Conservation (phyloP, 2,113 vertebrate genomes). For the Corydoras sp. region DNA sequence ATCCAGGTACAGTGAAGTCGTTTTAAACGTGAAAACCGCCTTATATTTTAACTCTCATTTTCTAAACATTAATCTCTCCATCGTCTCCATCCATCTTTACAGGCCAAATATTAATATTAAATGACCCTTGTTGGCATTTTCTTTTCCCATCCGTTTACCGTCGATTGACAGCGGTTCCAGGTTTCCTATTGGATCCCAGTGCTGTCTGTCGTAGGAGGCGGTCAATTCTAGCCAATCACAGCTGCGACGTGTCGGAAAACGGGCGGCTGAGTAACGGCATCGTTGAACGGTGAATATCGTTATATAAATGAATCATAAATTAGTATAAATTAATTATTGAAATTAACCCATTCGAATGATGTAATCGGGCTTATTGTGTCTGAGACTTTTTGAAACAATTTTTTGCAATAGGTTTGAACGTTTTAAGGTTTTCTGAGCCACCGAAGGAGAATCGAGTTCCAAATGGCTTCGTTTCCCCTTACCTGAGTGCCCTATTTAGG, state of each 20-base stretch:
- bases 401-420: neutral
- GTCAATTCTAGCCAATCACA: neutral
- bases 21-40: neutral
- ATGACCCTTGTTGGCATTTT: slow-evolving; percentile 1
- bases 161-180: neutral
- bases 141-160: neutral
- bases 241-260: neutral
- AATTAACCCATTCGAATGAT: too few relatives aligned
- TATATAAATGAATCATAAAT: neutral
- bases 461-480: neutral
- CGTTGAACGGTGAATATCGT: slow-evolving; percentile 1
- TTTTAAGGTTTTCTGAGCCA: slow-evolving; percentile 9
- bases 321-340: neutral
- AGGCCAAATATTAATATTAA: neutral
- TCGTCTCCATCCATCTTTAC: neutral
- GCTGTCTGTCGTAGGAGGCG: neutral
- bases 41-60: too few relatives aligned
- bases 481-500: slow-evolving; percentile 1
- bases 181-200: neutral
- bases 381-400: neutral
- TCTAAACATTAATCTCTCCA: too few relatives aligned
- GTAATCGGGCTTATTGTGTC: neutral
- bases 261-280: slow-evolving; percentile 6
- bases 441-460: slow-evolving; percentile 5
- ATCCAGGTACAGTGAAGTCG: neutral